Base-by-base conservation (phyloP, 2,888 invertebrate genomes). In the Lithophane leautieri region DNA sequence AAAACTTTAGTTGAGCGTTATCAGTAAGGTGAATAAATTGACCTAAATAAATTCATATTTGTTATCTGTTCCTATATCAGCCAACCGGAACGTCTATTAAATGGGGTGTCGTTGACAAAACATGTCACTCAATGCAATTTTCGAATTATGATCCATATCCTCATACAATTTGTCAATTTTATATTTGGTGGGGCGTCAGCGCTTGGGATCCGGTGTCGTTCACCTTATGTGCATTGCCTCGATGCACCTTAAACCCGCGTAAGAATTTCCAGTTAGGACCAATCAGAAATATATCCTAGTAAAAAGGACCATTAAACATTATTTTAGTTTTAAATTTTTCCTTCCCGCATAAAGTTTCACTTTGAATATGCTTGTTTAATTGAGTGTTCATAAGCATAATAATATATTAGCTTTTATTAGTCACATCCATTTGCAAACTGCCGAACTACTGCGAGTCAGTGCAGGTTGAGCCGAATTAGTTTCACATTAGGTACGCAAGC, bases 151-250 rank as follows among this genome's bases (percentile, higher is more conserved):
- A 62, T 68, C 69, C 72, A 67, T 80, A 75, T 87, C 86, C 86
- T 83, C n/a, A 63, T 72, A 60, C 83, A 79, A 79, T 85, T 88
- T 78, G 68, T 80, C 79, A 82, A 85, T 81, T 79, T 75, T 78
- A 50, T 79, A 78, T 76, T 77, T 54, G 61, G 60, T 69, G 68
- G 73, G 70, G 67, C 2, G 40, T 22, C 42, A 40, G 52, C 14
- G 28, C 44, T 6, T 50, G 14, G 50, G 42, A 14, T 61, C 42
- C 56, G 60, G 61, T 76, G 79, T 83, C 83, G 70, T 76, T 86
- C 79, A 76, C 76, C 71, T 76, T 54, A 16, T 34, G 62, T 56
- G 68, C 47, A 65, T 62, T 63, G 62, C 28, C 12, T 52, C 9
- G 9, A 54, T 67, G 71, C 62, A 76, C 9, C 28, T 52, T 58